Evolutionary conservation across 2,888 invertebrate genomes (phyloP).

Genomic region (Seira sanloemensis): DNA sequence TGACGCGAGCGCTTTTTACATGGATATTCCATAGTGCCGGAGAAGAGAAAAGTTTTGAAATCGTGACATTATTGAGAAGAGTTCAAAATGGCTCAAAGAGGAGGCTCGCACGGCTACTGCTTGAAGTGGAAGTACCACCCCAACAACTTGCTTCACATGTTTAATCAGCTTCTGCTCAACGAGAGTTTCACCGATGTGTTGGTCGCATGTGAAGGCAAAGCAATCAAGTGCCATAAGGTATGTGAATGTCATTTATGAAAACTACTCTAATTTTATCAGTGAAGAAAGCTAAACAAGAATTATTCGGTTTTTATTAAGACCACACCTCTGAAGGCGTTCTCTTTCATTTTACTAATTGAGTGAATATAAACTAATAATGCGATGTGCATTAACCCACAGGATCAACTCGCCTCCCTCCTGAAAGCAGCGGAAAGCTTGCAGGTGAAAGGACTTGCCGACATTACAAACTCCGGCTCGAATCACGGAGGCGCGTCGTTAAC

Average conservation of each 20-base stretch:
- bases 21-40: too few species aligned
- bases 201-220: slow-evolving; percentile 89
- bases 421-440: slow-evolving; percentile 94
- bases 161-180: slow-evolving; percentile 82
- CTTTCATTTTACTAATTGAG: too few species aligned
- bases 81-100: slow-evolving; percentile 66
- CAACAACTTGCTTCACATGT: slow-evolving; percentile 81
- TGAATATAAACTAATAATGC: too few species aligned
- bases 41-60: too few species aligned
- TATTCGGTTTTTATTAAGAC: too few species aligned
- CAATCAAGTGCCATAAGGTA: slow-evolving; percentile 85
- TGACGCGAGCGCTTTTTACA: too few species aligned
- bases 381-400: slow-evolving; percentile 78
- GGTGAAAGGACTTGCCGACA: slow-evolving; percentile 93
- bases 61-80: background rate
- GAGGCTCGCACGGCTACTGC: slow-evolving; percentile 72
- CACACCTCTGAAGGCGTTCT: too few species aligned
- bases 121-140: slow-evolving; percentile 72
- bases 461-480: slow-evolving; percentile 83
- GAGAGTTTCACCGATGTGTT: slow-evolving; percentile 95
- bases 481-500: slow-evolving; percentile 74
- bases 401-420: slow-evolving; percentile 88
- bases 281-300: too few species aligned
- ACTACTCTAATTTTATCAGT: too few species aligned
- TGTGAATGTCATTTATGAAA: too few species aligned